Evolutionary conservation across 2,797 vertebrate genomes (phyloP).

Genomic region (Sciaenops ocellatus): DNA sequence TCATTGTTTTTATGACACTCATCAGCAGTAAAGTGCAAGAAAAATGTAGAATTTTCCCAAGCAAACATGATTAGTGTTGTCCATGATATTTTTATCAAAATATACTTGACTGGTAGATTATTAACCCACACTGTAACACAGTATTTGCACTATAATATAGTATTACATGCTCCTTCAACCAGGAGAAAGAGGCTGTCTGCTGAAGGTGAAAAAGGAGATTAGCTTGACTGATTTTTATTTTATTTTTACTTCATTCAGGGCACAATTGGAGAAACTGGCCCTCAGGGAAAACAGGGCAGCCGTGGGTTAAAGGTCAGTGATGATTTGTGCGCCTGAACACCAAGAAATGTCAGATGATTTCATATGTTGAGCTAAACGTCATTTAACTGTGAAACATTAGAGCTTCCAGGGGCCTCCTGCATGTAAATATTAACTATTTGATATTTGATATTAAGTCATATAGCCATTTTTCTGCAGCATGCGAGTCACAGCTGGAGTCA

Average conservation of each 20-base stretch:
- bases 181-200: neutral
- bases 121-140: neutral
- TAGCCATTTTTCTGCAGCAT: neutral
- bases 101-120: neutral
- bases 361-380: constrained; percentile 44
- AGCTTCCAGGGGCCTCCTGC: constrained; percentile 6
- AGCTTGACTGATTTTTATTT: constrained; percentile 51
- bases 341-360: constrained; percentile 45
- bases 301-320: constrained; percentile 87
- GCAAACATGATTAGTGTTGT: too few relatives aligned
- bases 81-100: neutral
- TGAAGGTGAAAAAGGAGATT: constrained; percentile 8
- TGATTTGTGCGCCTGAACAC: constrained; percentile 32
- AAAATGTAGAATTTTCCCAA: too few relatives aligned
- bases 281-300: constrained; percentile 81
- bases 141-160: neutral
- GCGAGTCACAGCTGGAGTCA: neutral
- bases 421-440: constrained; percentile 1
- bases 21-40: neutral
- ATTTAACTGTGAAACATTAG: constrained; percentile 39
- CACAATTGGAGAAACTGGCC: constrained; percentile 83
- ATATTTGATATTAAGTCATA: constrained; percentile 2
- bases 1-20: neutral
- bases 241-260: constrained; percentile 80
- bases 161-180: constrained; percentile 7